A percentile compares a stretch with the other conserved stretches of the same genome.
Conservation (phyloP, 2,888 invertebrate species). For the Drosophila paucipuncta region DNA sequence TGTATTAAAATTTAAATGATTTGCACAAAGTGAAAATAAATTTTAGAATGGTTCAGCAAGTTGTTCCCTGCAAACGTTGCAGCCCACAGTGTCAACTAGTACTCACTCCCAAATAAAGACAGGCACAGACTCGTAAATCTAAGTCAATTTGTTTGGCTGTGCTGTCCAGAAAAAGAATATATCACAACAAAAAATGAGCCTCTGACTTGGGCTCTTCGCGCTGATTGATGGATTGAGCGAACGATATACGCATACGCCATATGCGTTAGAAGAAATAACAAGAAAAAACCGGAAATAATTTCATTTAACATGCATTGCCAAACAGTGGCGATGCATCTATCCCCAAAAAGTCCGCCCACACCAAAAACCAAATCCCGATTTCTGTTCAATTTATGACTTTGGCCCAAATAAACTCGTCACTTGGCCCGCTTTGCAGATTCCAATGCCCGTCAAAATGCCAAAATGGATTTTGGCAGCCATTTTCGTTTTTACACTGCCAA, state of each 20-base stretch:
- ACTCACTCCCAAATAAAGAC: slow-evolving; percentile 15
- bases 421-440: slow-evolving; percentile 44
- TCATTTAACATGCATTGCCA: slow-evolving; percentile 74
- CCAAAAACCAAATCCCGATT: slow-evolving; percentile 43
- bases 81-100: slow-evolving; percentile 31
- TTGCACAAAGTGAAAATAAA: neutral
- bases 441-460: slow-evolving; percentile 55
- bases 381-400: slow-evolving; percentile 68
- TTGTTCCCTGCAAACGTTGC: slow-evolving; percentile 1
- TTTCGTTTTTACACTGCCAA: slow-evolving; percentile 39
- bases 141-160: slow-evolving; percentile 53
- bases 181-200: slow-evolving; percentile 49
- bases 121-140: slow-evolving; percentile 61
- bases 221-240: slow-evolving; percentile 70
- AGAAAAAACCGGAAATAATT: slow-evolving; percentile 67
- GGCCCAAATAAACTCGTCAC: slow-evolving; percentile 64
- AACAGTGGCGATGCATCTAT: slow-evolving; percentile 37
- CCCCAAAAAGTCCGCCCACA: slow-evolving; percentile 10
- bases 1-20: neutral
- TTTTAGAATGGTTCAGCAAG: slow-evolving; percentile 4
- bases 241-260: slow-evolving; percentile 69
- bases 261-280: slow-evolving; percentile 35
- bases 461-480: slow-evolving; percentile 57
- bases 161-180: slow-evolving; percentile 45
- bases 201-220: slow-evolving; percentile 22